Conservation (phyloP, 2,888 invertebrate species). For the Anagyrus pseudococci region DNA sequence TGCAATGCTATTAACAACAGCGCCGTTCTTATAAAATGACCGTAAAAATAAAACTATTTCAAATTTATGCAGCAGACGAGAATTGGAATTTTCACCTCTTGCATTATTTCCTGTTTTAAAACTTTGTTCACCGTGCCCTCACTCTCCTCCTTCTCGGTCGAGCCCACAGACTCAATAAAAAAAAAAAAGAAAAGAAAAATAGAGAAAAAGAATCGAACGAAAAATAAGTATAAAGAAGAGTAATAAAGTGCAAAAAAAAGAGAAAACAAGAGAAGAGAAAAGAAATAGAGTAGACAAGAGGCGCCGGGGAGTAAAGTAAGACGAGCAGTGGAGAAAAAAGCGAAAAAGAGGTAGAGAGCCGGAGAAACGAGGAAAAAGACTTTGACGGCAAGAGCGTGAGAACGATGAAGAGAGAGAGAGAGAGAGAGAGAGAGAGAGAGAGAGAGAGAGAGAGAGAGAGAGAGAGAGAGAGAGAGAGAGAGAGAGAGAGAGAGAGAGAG, state of each 20-base stretch:
- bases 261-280: conserved; percentile 4
- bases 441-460: conserved; percentile 33
- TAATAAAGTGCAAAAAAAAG: conserved; percentile 1
- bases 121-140: conserved; percentile 13
- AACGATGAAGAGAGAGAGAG: conserved; percentile 34
- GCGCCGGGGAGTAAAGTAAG: not conserved
- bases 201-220: conserved; percentile 2
- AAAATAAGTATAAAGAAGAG: not conserved
- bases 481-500: conserved; percentile 33
- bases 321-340: conserved; percentile 3
- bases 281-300: not conserved
- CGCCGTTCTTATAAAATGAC: no score
- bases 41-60: no score
- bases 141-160: not conserved
- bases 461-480: conserved; percentile 34
- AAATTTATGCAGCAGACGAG: not conserved
- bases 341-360: no score
- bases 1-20: no score
- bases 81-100: conserved; percentile 11
- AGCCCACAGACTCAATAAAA: conserved; percentile 26
- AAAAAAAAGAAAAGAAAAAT: conserved; percentile 5
- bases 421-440: conserved; percentile 32
- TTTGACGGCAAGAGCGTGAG: conserved; percentile 27
- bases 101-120: conserved; percentile 11
- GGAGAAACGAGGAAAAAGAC: conserved; percentile 3